Evolutionary conservation across 2,888 invertebrate genomes (phyloP).

Genomic region (Pseudococcus longispinus): DNA sequence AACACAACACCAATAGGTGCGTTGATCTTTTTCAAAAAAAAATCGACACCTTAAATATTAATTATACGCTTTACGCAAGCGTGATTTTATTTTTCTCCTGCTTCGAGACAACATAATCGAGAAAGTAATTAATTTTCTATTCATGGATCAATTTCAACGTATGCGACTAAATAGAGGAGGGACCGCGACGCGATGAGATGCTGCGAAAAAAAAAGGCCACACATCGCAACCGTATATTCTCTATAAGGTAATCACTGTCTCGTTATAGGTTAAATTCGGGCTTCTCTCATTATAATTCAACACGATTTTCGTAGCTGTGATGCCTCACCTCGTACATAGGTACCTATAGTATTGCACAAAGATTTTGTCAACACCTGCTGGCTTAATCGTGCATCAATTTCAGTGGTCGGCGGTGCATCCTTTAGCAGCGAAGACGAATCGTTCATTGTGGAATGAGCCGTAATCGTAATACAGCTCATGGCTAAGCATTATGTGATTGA

Average conservation of each 20-base stretch:
- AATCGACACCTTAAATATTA: neutral
- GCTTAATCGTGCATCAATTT: conserved; percentile 42
- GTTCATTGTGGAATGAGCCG: neutral
- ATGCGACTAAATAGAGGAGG: neutral
- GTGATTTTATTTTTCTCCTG: neutral
- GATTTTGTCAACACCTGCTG: conserved; percentile 38
- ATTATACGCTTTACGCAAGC: conserved; percentile 17
- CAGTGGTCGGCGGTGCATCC: neutral
- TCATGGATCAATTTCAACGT: conserved; percentile 28
- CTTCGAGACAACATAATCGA: conserved; percentile 7
- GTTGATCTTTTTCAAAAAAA: neutral
- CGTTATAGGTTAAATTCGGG: conserved; percentile 14
- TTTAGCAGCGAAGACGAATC: neutral
- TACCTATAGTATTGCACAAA: conserved; percentile 32
- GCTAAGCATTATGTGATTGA: conserved; percentile 18
- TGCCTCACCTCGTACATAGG: neutral
- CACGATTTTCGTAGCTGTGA: conserved; percentile 20
- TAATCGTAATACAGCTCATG: neutral
- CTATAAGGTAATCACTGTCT: conserved; percentile 32
- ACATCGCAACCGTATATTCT: neutral
- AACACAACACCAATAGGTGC: neutral
- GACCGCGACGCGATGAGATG: neutral
- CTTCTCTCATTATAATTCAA: conserved; percentile 30
- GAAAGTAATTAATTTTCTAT: conserved; percentile 47
- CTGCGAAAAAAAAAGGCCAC: conserved; percentile 27